Percentiles rank a stretch among this genome's conserved stretches.
Conservation (phyloP, 1,140 invertebrate species). For the Scaptodrosophila lebanonensis region DNA sequence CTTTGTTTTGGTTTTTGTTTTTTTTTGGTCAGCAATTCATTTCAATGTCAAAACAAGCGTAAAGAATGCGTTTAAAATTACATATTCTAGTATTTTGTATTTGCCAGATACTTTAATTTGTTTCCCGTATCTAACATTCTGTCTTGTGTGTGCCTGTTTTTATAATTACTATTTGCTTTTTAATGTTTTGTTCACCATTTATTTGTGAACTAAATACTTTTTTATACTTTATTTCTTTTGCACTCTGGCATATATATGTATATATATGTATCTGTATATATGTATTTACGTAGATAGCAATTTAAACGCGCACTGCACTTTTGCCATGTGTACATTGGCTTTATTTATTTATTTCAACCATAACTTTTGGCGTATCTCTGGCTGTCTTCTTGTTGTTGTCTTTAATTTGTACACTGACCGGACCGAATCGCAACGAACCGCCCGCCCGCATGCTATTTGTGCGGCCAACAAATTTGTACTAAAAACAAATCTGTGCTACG, state of each 20-base stretch:
- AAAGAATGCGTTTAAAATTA: constrained; percentile 60
- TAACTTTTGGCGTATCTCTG: constrained; percentile 38
- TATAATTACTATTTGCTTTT: not conserved
- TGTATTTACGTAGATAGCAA: constrained; percentile 9
- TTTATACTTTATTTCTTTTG: constrained; percentile 28
- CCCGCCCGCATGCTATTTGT: constrained; percentile 54
- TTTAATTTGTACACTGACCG: constrained; percentile 20
- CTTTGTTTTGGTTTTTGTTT: constrained; percentile 14
- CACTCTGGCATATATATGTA: constrained; percentile 25
- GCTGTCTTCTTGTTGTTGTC: constrained; percentile 32
- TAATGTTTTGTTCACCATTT: too few relatives aligned
- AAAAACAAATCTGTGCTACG: constrained; percentile 56
- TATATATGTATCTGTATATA: too few relatives aligned
- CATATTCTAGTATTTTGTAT: constrained; percentile 32
- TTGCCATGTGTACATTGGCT: constrained; percentile 39
- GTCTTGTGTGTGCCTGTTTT: too few relatives aligned
- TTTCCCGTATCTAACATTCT: not conserved
- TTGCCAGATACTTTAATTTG: constrained; percentile 28
- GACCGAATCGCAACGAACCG: constrained; percentile 29
- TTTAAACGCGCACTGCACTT: constrained; percentile 47
- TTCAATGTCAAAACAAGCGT: constrained; percentile 66
- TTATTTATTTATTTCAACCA: constrained; percentile 63
- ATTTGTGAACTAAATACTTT: too few relatives aligned
- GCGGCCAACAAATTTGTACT: constrained; percentile 65
- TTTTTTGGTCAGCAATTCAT: constrained; percentile 10